Evolutionary conservation across 53 echinoderm and acorn worm species (phyloP).

Genomic region (Pentamera pediparva): DNA sequence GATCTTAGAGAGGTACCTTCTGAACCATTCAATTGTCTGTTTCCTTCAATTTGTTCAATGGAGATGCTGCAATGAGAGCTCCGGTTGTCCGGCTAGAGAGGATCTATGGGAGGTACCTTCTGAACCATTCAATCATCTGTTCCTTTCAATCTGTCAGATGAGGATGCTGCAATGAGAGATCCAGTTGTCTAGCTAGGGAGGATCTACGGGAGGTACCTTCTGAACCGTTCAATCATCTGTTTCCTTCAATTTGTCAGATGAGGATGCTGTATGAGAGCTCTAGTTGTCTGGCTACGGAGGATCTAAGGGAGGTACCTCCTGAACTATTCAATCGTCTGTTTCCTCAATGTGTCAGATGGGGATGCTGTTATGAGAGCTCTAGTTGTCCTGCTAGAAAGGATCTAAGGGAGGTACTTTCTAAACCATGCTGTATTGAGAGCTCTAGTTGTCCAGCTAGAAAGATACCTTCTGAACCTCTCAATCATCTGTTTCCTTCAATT

Average conservation of each 20-base stretch:
- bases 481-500: neutral
- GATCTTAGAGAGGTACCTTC: conserved; percentile 88
- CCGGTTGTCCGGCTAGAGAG: conserved; percentile 77
- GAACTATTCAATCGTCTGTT: too few relatives aligned
- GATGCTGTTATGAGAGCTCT: conserved; percentile 75
- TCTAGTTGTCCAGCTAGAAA: too few relatives aligned
- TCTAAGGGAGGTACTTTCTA: conserved; percentile 80
- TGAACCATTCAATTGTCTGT: too few relatives aligned
- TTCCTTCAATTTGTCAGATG: too few relatives aligned
- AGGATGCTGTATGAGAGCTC: conserved; percentile 72
- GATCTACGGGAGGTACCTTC: conserved; percentile 88
- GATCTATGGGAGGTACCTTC: conserved; percentile 88
- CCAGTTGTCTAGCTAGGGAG: conserved; percentile 77
- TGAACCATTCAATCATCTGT: too few relatives aligned
- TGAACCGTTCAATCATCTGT: too few relatives aligned
- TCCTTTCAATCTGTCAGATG: too few relatives aligned
- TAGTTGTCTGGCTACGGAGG: conserved; percentile 80
- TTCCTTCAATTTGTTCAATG: too few relatives aligned
- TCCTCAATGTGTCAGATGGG: conserved; percentile 83
- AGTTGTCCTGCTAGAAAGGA: conserved; percentile 87
- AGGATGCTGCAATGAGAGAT: conserved; percentile 73
- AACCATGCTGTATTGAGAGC: too few relatives aligned
- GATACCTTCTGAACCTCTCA: too few relatives aligned
- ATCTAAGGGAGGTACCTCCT: conserved; percentile 85
- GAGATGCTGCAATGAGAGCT: conserved; percentile 71